These are phyloP conservation scores for Diplosoma virens DNA, from an alignment of 23 tunicate species.

Conservation along the genomic window DNA sequence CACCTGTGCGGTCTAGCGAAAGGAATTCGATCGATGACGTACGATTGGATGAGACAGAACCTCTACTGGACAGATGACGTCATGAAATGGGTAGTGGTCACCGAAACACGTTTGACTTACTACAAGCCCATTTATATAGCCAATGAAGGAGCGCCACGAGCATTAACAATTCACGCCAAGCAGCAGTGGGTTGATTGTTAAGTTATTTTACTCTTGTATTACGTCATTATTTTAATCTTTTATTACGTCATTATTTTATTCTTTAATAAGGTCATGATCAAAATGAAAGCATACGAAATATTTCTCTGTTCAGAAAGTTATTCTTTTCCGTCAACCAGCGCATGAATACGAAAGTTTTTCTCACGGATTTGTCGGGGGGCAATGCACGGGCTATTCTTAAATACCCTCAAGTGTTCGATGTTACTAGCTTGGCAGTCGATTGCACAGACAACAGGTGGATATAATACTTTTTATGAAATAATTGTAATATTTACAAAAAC, in stretches of 20 bases:
- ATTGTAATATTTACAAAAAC: no score
- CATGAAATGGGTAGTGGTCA: conserved; percentile 28
- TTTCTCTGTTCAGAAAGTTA: background rate
- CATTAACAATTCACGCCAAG: background rate
- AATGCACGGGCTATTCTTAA: conserved; percentile 31
- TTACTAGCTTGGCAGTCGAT: conserved; percentile 50
- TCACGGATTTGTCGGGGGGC: conserved; percentile 51
- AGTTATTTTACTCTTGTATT: no score
- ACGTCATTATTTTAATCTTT: no score
- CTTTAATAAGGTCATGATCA: no score
- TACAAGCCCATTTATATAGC: conserved; percentile 3
- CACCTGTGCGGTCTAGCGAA: conserved; percentile 5
- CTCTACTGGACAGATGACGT: conserved; percentile 40
- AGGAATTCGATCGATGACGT: background rate
- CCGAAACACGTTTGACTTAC: conserved; percentile 11
- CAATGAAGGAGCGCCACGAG: conserved; percentile 3
- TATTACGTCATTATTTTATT: no score
- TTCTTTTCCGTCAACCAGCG: conserved; percentile 53
- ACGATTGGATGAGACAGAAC: conserved; percentile 30
- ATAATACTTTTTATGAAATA: no score
- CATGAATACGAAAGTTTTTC: conserved; percentile 39
- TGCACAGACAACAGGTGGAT: conserved; percentile 52
- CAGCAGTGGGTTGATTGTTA: background rate
- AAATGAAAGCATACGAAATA: background rate
- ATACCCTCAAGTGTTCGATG: conserved; percentile 45